Evolutionary conservation across 2,797 vertebrate genomes (phyloP).

Genomic region (Trachurus trachurus): DNA sequence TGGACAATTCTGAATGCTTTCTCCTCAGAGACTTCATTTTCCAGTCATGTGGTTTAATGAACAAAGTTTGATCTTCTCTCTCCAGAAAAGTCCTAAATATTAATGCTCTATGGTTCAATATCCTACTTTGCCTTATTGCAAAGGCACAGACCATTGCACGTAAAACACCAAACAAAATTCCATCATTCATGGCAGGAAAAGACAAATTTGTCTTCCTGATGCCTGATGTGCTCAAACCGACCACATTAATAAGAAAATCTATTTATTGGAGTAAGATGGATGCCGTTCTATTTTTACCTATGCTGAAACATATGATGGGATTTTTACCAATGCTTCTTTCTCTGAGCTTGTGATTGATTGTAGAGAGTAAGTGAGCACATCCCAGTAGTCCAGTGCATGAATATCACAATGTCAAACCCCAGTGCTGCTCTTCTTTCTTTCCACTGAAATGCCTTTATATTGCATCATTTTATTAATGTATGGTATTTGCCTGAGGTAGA

Average conservation of each 20-base stretch:
- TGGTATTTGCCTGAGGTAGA: slow-evolving; percentile 31
- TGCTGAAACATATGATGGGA: slow-evolving; percentile 49
- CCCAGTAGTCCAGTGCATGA: slow-evolving; percentile 40
- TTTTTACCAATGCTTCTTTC: slow-evolving; percentile 47
- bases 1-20: slow-evolving; percentile 49
- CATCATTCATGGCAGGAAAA: slow-evolving; percentile 45
- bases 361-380: slow-evolving; percentile 26
- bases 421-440: slow-evolving; percentile 25
- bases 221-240: slow-evolving; percentile 48
- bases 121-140: slow-evolving; percentile 54
- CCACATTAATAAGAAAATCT: slow-evolving; percentile 66
- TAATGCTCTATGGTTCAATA: slow-evolving; percentile 64
- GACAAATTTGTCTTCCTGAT: slow-evolving; percentile 64
- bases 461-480: slow-evolving; percentile 31
- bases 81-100: slow-evolving; percentile 67
- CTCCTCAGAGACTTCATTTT: slow-evolving; percentile 63
- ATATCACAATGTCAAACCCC: slow-evolving; percentile 33
- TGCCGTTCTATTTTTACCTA: slow-evolving; percentile 59
- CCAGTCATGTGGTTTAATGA: slow-evolving; percentile 65
- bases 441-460: slow-evolving; percentile 21
- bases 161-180: slow-evolving; percentile 60
- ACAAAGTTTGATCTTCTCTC: slow-evolving; percentile 55
- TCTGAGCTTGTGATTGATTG: slow-evolving; percentile 62
- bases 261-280: slow-evolving; percentile 71
- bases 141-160: slow-evolving; percentile 41